Evolutionary conservation across 2,888 invertebrate genomes (phyloP).

Genomic region (Leptogaster cylindrica): DNA sequence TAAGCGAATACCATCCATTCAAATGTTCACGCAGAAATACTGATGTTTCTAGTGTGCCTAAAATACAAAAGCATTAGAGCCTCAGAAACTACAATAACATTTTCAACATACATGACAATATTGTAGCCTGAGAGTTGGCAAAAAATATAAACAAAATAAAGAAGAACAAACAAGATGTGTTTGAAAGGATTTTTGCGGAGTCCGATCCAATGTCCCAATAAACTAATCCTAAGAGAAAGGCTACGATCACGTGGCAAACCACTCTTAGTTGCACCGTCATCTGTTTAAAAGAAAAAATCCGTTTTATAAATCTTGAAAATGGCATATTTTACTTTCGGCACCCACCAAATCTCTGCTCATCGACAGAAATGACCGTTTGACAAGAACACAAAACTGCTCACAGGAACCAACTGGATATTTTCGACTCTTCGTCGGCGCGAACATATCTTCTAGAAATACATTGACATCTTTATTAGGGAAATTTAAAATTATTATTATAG

Average conservation of each 20-base stretch:
- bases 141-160: conserved; percentile 91
- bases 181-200: conserved; percentile 79
- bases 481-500: too few species aligned
- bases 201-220: conserved; percentile 85
- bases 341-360: conserved; percentile 56
- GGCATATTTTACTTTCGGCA: neutral
- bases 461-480: too few species aligned
- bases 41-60: conserved; percentile 81
- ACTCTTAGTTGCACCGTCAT: conserved; percentile 68
- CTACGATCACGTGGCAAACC: conserved; percentile 79
- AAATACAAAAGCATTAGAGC: conserved; percentile 50
- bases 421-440: too few species aligned
- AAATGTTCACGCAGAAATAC: conserved; percentile 81
- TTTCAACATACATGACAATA: conserved; percentile 80
- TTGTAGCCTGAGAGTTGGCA: conserved; percentile 88
- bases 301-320: conserved; percentile 3
- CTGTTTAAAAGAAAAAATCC: conserved; percentile 48
- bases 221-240: conserved; percentile 79
- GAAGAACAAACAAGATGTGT: conserved; percentile 88
- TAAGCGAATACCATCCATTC: conserved; percentile 86
- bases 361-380: conserved; percentile 62
- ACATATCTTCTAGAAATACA: too few species aligned
- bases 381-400: conserved; percentile 63
- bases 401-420: conserved; percentile 56
- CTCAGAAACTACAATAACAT: neutral